Base-by-base conservation (phyloP, 2,888 invertebrate genomes). In the Mactromeris polynyma region DNA sequence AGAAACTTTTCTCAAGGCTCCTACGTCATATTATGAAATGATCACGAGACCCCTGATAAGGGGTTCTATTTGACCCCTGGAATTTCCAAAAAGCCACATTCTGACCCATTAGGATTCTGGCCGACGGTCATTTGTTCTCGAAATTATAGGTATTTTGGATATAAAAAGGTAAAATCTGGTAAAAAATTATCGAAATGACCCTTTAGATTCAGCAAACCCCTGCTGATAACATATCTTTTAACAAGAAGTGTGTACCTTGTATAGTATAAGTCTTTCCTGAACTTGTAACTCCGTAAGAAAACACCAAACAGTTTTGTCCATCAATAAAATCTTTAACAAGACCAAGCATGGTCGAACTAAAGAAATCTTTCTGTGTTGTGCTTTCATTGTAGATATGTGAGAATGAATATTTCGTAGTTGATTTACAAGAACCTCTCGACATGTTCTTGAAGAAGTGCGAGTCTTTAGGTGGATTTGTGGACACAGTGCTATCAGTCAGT, bases 201-300 rank as follows among this genome's bases (percentile, higher is more conserved):
- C n/a, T n/a, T n/a, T n/a, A n/a, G n/a, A n/a, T n/a, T n/a, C n/a
- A n/a, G n/a, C n/a, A n/a, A n/a, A n/a, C n/a, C n/a, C n/a, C n/a
- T n/a, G n/a, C n/a, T n/a, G n/a, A n/a, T n/a, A n/a, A n/a, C n/a
- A n/a, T n/a, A n/a, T n/a, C n/a, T n/a, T n/a, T n/a, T n/a, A n/a
- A n/a, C n/a, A n/a, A n/a, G n/a, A n/a, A n/a, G 42, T 31, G 19
- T 4, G 26, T 95, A 97, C 97, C 97, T 96, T 97, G 98, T 64
- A 98, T 97, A 0, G 98, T 98, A 95, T 97, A 98, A 0, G 98
- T 98, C 96, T 99, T 99, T 40, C 99, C 99, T 0, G 99, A 98
- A 86, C 98, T 98, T 0, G 98, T 98, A 0, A 98, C 98, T 11
- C 99, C 99, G 96, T 99, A 99, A 0, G 98, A 98, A 93, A 99